Conservation (phyloP, 2,113 vertebrate species). For the Pipra filicauda region DNA sequence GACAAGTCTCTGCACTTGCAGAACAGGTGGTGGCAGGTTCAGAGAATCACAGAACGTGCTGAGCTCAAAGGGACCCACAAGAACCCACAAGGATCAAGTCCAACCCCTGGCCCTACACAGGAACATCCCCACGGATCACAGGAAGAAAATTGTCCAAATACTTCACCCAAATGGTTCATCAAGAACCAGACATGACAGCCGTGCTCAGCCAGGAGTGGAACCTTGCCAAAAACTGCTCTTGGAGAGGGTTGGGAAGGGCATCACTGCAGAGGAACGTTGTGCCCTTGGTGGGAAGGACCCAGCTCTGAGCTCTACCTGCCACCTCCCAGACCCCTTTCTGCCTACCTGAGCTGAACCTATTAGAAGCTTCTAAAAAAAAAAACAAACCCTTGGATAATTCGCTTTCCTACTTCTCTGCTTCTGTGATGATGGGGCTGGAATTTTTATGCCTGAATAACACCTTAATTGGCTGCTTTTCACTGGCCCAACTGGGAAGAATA, state of each 20-base stretch:
- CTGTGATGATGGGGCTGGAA: not conserved
- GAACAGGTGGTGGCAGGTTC: not conserved
- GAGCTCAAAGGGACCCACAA: not conserved
- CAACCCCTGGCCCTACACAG: not conserved
- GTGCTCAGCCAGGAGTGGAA: not conserved
- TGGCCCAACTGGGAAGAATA: not conserved
- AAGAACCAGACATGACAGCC: not conserved
- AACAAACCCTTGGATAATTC: not conserved
- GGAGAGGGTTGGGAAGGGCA: not conserved
- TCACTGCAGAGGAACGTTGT: not conserved
- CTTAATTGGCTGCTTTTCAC: slow-evolving; percentile 11
- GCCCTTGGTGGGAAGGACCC: not conserved
- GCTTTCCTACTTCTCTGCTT: not conserved
- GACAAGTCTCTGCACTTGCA: not conserved
- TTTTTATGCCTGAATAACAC: not conserved
- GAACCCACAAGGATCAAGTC: not conserved
- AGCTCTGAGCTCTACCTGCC: not conserved
- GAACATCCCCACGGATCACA: not conserved
- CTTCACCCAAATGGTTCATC: not conserved
- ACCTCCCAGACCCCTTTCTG: not conserved
- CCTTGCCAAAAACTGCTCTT: not conserved
- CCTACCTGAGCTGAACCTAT: not conserved
- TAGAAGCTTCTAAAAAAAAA: not conserved
- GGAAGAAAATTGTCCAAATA: not conserved
- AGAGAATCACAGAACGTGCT: not conserved